These are phyloP conservation scores for Anas georgica DNA, from an alignment of 2,797 vertebrate genomes.

Conservation along the genomic window DNA sequence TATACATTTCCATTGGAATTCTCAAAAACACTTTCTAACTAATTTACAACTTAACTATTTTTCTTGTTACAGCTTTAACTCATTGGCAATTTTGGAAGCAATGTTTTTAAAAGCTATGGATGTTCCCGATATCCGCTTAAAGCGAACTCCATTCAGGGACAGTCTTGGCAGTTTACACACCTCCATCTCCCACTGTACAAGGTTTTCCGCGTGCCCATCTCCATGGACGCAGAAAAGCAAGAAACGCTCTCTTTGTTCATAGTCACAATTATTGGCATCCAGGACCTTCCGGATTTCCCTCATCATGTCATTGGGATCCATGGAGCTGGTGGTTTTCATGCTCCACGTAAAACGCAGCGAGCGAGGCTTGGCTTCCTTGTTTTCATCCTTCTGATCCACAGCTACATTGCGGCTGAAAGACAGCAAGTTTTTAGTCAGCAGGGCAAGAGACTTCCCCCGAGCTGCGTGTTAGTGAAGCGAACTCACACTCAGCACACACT, in stretches of 20 bases:
- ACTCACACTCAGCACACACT: not conserved
- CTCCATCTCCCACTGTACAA: conserved; percentile 94
- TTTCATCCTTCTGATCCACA: conserved; percentile 93
- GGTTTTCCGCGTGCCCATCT: conserved; percentile 86
- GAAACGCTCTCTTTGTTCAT: conserved; percentile 89
- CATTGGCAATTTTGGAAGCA: conserved; percentile 93
- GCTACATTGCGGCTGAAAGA: conserved; percentile 91
- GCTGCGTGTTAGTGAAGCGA: not conserved
- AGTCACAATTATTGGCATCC: conserved; percentile 90
- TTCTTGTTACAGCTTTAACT: conserved; percentile 89
- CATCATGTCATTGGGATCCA: conserved; percentile 91
- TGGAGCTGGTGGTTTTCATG: conserved; percentile 92
- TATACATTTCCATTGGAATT: conserved; percentile 91
- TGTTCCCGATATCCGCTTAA: conserved; percentile 91
- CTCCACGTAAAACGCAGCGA: conserved; percentile 92
- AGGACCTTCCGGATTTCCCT: conserved; percentile 89
- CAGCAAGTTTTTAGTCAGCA: conserved; percentile 27
- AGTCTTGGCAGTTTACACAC: conserved; percentile 92
- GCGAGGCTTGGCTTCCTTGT: conserved; percentile 89
- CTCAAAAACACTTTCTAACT: conserved; percentile 89
- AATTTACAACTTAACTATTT: conserved; percentile 93
- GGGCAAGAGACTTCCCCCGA: not conserved
- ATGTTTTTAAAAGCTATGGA: conserved; percentile 94
- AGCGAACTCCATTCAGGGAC: conserved; percentile 90
- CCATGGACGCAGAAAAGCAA: conserved; percentile 90